Evolutionary conservation across 2,113 vertebrate genomes (phyloP).

Genomic region (Erinaceus europaeus): DNA sequence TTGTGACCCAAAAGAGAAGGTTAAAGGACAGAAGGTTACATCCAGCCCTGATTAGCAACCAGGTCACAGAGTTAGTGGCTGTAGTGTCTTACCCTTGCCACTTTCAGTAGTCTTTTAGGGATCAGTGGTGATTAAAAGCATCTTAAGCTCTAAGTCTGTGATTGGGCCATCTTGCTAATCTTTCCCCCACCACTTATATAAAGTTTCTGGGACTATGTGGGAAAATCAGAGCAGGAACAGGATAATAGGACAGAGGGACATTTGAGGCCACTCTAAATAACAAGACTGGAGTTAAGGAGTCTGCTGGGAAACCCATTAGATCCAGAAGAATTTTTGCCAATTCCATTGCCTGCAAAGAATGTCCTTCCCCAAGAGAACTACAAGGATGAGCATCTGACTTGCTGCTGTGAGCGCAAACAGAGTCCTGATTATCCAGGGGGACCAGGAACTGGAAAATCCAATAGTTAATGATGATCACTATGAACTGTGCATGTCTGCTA

Average conservation of each 20-base stretch:
- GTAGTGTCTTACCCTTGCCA: not conserved
- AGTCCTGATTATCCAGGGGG: not conserved
- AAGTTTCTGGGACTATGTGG: not conserved
- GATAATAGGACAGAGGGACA: not conserved
- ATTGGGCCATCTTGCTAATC: not conserved
- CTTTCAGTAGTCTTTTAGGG: not conserved
- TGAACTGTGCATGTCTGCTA: not conserved
- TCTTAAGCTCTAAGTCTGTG: not conserved
- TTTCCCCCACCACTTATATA: not conserved
- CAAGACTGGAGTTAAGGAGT: not conserved
- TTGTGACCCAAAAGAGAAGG: not conserved
- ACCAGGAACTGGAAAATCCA: slow-evolving; percentile 26
- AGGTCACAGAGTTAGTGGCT: not conserved
- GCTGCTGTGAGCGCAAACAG: not conserved
- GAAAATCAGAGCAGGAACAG: not conserved
- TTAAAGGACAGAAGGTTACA: not conserved
- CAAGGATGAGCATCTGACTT: slow-evolving; percentile 5
- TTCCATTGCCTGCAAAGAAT: not conserved
- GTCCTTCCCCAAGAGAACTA: slow-evolving; percentile 9
- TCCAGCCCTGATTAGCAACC: not conserved
- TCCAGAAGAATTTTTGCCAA: not conserved
- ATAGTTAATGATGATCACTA: not conserved
- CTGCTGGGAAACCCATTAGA: not conserved
- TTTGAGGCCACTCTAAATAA: not conserved
- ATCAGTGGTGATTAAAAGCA: not conserved